Base-by-base conservation (phyloP, 2,888 invertebrate species). In the Lycocerus yunnanus region DNA sequence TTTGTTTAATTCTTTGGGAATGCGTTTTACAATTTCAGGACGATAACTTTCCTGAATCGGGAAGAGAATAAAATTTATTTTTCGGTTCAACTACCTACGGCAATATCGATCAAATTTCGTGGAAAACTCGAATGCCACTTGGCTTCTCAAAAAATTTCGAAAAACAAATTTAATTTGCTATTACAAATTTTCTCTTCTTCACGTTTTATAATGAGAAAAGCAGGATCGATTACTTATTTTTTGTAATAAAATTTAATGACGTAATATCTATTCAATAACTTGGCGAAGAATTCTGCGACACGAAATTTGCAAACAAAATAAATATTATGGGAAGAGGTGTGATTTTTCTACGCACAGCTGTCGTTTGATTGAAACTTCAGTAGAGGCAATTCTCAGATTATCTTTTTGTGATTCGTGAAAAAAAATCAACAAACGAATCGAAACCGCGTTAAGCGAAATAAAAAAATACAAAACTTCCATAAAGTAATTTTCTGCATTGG, bases 301-400 rank as follows among this genome's bases (percentile, higher is more conserved):
- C 24, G 15, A 18, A n/a, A 43, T 68, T 72, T 68, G 9, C 27
- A 60, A 68, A 60, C 67, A 20, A 72, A 68, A 60, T 60, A 72
- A 72, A 72, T 71, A 61, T 68, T 61, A 72, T 61, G 58, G 65
- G 58, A 16, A 69, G 67, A 68, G 67, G 72, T 72, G 60, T 15
- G 58, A 68, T 20, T 58, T 68, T 72, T 24, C 63, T n/a, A 63
- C 65, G 63, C 68, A 72, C 72, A 72, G 43, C 68, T 68, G 72
- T 58, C 20, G 43, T 60, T 63, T 72, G 72, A 72, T 74, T 71
- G 70, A 69, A 75, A 75, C 75, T 75, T 75, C 69, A 69, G 24
- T 66, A 21, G 68, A 71, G 74, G 68, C 71, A 71, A 65, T 74
- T 75, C 66, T 59, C 16, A 60, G 75, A 71, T 75, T 71, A 69